Conservation (phyloP, 2,888 invertebrate genomes). For the Acanthosoma haemorrhoidale region DNA sequence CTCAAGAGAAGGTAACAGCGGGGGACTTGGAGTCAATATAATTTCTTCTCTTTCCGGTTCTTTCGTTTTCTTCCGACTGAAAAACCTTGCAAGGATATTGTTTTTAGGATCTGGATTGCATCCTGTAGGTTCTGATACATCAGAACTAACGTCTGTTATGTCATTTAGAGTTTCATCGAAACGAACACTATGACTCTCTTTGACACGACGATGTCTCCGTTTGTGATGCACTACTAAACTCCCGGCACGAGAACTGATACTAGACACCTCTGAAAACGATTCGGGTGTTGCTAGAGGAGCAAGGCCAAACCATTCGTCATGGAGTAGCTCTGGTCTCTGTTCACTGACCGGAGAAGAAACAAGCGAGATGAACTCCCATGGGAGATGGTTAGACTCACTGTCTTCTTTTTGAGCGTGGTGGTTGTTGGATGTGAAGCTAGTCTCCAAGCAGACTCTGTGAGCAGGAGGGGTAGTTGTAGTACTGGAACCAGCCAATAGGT, state of each 20-base stretch:
- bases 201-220: conserved; percentile 7
- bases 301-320: conserved; percentile 62
- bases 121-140: conserved; percentile 1
- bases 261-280: conserved; percentile 73
- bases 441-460: conserved; percentile 62
- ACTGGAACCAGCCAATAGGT: conserved; percentile 49
- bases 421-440: conserved; percentile 61
- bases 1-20: conserved; percentile 19
- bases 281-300: conserved; percentile 80
- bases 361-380: conserved; percentile 52
- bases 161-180: conserved; percentile 35
- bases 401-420: conserved; percentile 44
- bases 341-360: conserved; percentile 44
- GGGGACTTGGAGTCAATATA: not conserved
- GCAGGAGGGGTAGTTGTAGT: conserved; percentile 52
- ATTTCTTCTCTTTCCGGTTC: conserved; percentile 22
- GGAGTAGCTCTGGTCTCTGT: conserved; percentile 51
- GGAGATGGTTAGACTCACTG: conserved; percentile 46
- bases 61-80: conserved; percentile 14
- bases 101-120: not conserved
- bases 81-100: conserved; percentile 19
- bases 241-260: conserved; percentile 55
- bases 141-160: conserved; percentile 22
- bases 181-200: conserved; percentile 32
- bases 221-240: conserved; percentile 26